phyloP scores from a whole-genome alignment of 2,888 invertebrate genomes.

The Drosophila putrida region DNA sequence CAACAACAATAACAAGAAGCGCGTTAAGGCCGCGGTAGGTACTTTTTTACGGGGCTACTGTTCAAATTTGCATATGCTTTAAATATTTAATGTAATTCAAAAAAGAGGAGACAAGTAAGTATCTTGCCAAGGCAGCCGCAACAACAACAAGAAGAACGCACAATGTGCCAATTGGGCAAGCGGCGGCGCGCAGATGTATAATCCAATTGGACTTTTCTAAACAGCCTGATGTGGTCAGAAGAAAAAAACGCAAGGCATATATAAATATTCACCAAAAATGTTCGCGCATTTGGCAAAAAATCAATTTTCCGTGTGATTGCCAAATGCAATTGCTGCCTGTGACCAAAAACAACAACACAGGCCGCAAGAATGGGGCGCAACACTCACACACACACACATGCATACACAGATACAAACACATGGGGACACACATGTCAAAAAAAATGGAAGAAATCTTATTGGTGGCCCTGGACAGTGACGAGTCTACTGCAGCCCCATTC shows the following conservation, averaged over 20 bases:
- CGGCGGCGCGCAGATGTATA: conserved; percentile 42
- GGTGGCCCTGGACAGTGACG: conserved; percentile 37
- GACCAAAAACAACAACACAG: conserved; percentile 31
- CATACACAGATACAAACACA: conserved; percentile 21
- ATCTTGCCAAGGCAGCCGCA: conserved; percentile 30
- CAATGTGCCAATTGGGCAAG: conserved; percentile 68
- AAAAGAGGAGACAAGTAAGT: conserved; percentile 66
- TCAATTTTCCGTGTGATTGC: conserved; percentile 75
- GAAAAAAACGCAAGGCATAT: conserved; percentile 37
- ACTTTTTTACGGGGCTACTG: conserved; percentile 73
- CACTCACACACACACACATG: conserved; percentile 30
- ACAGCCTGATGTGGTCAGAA: conserved; percentile 42
- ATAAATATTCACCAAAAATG: conserved; percentile 42
- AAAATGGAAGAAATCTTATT: conserved; percentile 31
- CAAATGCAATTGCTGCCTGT: conserved; percentile 61
- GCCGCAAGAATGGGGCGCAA: conserved; percentile 50
- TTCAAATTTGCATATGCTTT: conserved; percentile 81
- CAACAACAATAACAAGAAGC: conserved; percentile 55
- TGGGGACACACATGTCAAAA: conserved; percentile 31
- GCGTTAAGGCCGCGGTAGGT: conserved; percentile 62
- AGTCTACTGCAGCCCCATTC: conserved; percentile 31
- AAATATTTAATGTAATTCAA: conserved; percentile 81
- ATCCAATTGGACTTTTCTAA: conserved; percentile 54
- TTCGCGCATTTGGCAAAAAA: conserved; percentile 76
- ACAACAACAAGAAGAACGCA: conserved; percentile 41